These are phyloP conservation scores for Meghimatium bilineatum DNA, from an alignment of 2,888 invertebrate species.

Conservation along the genomic window DNA sequence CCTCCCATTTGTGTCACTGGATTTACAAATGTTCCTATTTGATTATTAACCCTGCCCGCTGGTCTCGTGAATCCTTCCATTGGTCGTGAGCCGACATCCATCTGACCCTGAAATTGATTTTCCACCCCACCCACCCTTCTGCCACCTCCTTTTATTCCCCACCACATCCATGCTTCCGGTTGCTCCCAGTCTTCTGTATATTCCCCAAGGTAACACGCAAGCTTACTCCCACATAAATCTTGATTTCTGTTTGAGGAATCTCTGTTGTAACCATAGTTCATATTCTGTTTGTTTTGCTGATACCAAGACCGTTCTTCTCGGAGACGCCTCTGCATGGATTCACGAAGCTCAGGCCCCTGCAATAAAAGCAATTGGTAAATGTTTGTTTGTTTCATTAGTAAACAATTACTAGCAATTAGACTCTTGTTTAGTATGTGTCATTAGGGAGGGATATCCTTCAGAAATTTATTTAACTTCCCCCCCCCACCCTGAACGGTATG, in stretches of 20 bases:
- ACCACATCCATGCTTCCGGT: slow-evolving; percentile 40
- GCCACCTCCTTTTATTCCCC: slow-evolving; percentile 22
- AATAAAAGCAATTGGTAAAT: background rate
- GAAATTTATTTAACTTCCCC: too few relatives aligned
- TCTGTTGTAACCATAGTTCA: background rate
- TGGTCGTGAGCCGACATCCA: background rate
- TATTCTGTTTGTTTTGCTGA: slow-evolving; percentile 5
- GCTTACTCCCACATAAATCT: slow-evolving; percentile 12
- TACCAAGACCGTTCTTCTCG: slow-evolving; percentile 42
- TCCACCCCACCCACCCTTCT: background rate
- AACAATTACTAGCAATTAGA: too few relatives aligned
- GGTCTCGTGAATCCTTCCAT: background rate
- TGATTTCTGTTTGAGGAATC: background rate
- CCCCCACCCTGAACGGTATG: too few relatives aligned
- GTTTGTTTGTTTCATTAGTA: too few relatives aligned
- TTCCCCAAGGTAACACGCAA: slow-evolving; percentile 37
- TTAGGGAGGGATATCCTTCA: too few relatives aligned
- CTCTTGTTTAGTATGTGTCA: too few relatives aligned
- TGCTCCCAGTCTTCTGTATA: slow-evolving; percentile 34
- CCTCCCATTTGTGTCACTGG: background rate
- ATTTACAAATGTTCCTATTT: background rate
- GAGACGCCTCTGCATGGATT: slow-evolving; percentile 33
- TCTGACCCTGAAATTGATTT: background rate
- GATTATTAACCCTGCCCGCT: background rate
- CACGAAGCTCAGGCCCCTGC: slow-evolving; percentile 30